Evolutionary conservation across 1,140 invertebrate genomes (phyloP), one percentile per base, ranked within the genome.

Genomic region (Dolichoris vasculosae): DNA sequence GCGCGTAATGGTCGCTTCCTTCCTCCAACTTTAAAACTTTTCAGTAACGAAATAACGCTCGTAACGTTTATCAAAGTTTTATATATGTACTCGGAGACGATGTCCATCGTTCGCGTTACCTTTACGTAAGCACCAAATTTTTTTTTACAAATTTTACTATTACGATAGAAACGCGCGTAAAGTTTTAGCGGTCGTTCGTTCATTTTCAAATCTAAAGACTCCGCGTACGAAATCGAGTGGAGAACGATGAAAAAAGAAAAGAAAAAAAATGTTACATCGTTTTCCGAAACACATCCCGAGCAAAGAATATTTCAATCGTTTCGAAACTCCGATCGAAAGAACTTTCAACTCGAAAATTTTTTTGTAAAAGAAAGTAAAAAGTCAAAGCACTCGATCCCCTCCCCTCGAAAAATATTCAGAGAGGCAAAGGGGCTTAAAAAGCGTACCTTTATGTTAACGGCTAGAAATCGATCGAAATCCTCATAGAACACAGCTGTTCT

Each of bases 401-500:
- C n/a, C 82, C 32, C 40, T 59, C 11, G 43, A 78, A 71, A 79
- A 85, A 11, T 83, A 69, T 76, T 51, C 48, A 43, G 26, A 43
- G 26, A 11, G 32, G 43, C 13, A 71, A 59, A 55, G 51, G 46
- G 75, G 46, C 75, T 51, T n/a, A 83, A 67, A 78, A 78, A 78
- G 40, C 35, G 26, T 35, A 80, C n/a, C 69, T 82, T 64, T 67
- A 51, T 78, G 71, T 76, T 64, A 81, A 85, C 67, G 78, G 73
- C 73, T 77, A 30, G 32, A 86, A 83, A 86, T 83, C 81, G 79
- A 83, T 83, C 81, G 85, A 79, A 82, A 86, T 86, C 80, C 85
- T 86, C 85, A 38, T n/a, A 71, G 43, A 51, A 20, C 43, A 90
- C 92, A 93, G 92, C 92, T 93, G 92, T 90, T 90, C 86, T 43